phyloP scores from a whole-genome alignment of 2,888 invertebrate species.

The Diaphora mendica region DNA sequence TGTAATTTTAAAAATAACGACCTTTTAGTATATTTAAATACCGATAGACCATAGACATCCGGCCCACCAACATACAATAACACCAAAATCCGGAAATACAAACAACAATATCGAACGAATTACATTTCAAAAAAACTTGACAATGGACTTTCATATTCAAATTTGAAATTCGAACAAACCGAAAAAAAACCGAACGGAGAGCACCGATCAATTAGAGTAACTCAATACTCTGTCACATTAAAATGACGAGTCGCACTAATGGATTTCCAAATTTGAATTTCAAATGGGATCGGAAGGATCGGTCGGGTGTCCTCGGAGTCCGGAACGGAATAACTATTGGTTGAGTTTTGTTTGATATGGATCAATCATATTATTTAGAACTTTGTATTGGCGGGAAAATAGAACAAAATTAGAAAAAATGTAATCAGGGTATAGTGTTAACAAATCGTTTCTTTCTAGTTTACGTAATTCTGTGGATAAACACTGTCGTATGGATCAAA shows the following conservation, averaged over 20 bases:
- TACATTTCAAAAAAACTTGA: conserved; percentile 47
- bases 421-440: neutral
- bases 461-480: too few species aligned
- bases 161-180: conserved; percentile 74
- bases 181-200: conserved; percentile 64
- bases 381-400: neutral
- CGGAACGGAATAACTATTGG: conserved; percentile 31
- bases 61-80: conserved; percentile 41
- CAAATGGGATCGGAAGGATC: conserved; percentile 80
- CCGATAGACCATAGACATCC: conserved; percentile 26
- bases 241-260: conserved; percentile 85
- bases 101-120: conserved; percentile 54
- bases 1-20: neutral
- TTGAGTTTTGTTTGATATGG: conserved; percentile 33
- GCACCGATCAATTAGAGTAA: conserved; percentile 84
- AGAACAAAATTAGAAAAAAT: neutral
- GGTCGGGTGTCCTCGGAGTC: conserved; percentile 54
- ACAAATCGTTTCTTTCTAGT: too few species aligned
- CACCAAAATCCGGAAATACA: conserved; percentile 50
- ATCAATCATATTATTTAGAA: conserved; percentile 40
- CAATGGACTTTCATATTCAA: conserved; percentile 67
- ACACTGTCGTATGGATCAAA: neutral
- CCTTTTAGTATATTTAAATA: neutral
- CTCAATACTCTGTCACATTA: conserved; percentile 86
- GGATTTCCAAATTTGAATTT: conserved; percentile 85